Evolutionary conservation across 2,113 vertebrate genomes (phyloP).

Genomic region (Mormyrus lacerda): DNA sequence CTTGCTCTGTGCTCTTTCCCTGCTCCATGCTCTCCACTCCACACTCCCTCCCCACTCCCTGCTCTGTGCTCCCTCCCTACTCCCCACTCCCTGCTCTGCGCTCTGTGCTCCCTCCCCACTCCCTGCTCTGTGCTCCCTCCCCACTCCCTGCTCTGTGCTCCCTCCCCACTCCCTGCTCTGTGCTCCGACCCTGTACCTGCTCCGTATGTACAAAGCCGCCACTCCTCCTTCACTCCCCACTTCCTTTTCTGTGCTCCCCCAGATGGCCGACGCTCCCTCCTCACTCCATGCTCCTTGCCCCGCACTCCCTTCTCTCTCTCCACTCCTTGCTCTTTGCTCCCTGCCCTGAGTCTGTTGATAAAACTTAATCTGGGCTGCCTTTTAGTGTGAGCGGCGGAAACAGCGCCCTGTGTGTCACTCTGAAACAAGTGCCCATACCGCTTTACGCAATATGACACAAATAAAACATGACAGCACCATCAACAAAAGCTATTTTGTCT

Average conservation of each 20-base stretch:
- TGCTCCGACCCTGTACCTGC: neutral
- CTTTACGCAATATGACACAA: slow-evolving; percentile 60
- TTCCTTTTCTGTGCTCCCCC: neutral
- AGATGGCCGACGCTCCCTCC: neutral
- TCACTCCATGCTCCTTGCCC: neutral
- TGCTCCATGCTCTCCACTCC: neutral
- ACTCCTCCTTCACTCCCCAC: neutral
- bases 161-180: neutral
- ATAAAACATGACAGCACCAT: slow-evolving; percentile 73
- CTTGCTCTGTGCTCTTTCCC: accelerated
- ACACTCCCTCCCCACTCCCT: neutral
- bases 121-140: neutral
- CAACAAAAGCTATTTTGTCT: slow-evolving; percentile 74
- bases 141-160: too few species aligned
- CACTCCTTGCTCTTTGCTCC: neutral
- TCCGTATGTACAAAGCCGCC: neutral
- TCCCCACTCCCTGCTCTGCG: neutral
- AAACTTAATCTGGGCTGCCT: slow-evolving; percentile 43
- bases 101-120: neutral
- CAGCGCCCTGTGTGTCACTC: slow-evolving; percentile 56
- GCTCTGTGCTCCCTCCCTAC: neutral
- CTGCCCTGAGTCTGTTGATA: slow-evolving; percentile 27
- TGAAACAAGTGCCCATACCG: slow-evolving; percentile 63
- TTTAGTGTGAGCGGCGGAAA: slow-evolving; percentile 55
- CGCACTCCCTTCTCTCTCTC: neutral